Base-by-base conservation (phyloP, 2,113 vertebrate genomes). In the Epinephelus lanceolatus region DNA sequence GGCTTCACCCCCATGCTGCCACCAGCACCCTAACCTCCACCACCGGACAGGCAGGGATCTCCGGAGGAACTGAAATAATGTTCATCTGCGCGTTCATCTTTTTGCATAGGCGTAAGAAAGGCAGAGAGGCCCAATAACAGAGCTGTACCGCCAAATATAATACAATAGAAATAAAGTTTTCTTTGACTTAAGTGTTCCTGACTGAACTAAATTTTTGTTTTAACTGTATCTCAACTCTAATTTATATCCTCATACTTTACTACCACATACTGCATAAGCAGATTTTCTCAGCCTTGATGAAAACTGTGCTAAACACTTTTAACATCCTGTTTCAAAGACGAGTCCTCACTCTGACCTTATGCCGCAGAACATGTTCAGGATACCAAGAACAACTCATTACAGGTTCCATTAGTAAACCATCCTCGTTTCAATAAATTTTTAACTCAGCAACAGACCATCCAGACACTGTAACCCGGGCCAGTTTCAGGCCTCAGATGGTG, bases 401-500 rank as follows among this genome's bases (percentile, higher is more conserved):
- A 71, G 14, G 59, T 33, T 30, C 63, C 45, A 53, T 78, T n/a
- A 74, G 68, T 88, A 86, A 88, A 87, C 70, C 69, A 21, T 74
- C 27, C 51, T 6, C 15, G 25, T 70, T 76, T 78, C 45, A 82
- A 65, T 69, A 66, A 70, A 23, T 83, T 59, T 45, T 59, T 51
- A 62, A 60, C 12, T 1, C 10, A 13, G 49, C 57, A 77, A 52
- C 18, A 74, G 49, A 71, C 53, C 65, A 51, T 78, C 68, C 72
- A 88, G 51, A 70, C 66, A n/a, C 1, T 9, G 33, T 49, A 84
- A 53, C 37, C 33, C 4, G 1, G 27, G 21, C 33, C 79, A 23
- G 47, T 25, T 76, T 76, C 63, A 62, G 78, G 27, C 82, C 86
- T 75, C 87, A 78, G 80, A 86, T 71, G 89, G 88, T 81, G 89